Conservation (phyloP, 2,888 invertebrate genomes). For the Mellilla xanthometata region DNA sequence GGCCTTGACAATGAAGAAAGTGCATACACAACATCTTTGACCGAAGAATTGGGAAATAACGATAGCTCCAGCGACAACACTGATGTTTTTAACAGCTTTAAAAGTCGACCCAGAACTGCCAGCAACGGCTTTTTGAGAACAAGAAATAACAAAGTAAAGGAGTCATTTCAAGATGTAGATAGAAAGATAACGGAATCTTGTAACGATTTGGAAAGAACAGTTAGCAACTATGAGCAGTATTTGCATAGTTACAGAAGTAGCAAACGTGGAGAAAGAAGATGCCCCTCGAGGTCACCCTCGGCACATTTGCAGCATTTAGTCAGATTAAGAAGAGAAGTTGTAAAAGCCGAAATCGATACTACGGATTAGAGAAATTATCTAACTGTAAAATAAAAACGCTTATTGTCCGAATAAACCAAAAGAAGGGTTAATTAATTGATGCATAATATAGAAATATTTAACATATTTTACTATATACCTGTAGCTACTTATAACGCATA, state of each 20-base stretch:
- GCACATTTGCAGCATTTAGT: constrained; percentile 83
- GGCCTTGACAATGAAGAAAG: constrained; percentile 36
- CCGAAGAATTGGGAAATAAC: constrained; percentile 18
- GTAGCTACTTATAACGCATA: too few relatives aligned
- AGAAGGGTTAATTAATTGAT: too few relatives aligned
- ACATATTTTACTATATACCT: too few relatives aligned
- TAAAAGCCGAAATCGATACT: constrained; percentile 73
- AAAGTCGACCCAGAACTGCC: constrained; percentile 9
- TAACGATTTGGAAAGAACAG: constrained; percentile 52
- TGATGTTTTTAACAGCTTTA: constrained; percentile 37
- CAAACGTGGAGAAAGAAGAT: constrained; percentile 21
- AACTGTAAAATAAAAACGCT: too few relatives aligned
- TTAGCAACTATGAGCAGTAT: constrained; percentile 58
- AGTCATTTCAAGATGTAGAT: constrained; percentile 47
- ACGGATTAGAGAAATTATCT: constrained; percentile 34
- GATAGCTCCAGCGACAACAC: constrained; percentile 31
- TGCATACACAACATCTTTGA: constrained; percentile 1
- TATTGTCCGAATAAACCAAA: too few relatives aligned
- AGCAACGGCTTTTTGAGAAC: constrained; percentile 3
- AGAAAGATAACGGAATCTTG: constrained; percentile 59
- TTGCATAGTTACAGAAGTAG: constrained; percentile 39
- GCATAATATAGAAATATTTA: too few relatives aligned
- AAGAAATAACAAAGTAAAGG: constrained; percentile 23
- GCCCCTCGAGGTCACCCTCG: constrained; percentile 63
- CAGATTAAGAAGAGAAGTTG: constrained; percentile 77